Evolutionary conservation across 2,888 invertebrate species (phyloP).

Genomic region (Adelognathus sp.): DNA sequence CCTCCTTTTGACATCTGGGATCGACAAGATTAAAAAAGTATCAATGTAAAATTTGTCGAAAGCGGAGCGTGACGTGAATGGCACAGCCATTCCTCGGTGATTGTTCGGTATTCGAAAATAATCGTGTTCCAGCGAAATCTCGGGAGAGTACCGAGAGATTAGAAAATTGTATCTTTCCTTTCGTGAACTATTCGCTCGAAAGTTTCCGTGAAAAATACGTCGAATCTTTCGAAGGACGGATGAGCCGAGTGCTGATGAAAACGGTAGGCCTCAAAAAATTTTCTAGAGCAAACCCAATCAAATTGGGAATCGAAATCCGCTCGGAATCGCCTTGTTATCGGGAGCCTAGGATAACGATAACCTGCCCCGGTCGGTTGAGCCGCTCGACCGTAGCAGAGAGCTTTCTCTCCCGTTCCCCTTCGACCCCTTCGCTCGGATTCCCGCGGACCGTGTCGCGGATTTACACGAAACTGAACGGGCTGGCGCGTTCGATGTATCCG

Average conservation of each 20-base stretch:
- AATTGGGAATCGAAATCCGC: conserved; percentile 60
- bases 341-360: conserved; percentile 67
- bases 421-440: conserved; percentile 51
- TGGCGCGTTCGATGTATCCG: conserved; percentile 62
- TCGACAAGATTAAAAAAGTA: conserved; percentile 32
- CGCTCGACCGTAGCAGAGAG: conserved; percentile 21
- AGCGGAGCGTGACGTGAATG: neutral
- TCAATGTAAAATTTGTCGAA: conserved; percentile 24
- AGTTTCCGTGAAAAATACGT: neutral
- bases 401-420: conserved; percentile 19
- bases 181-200: neutral
- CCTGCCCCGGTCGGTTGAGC: conserved; percentile 44
- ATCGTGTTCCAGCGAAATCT: neutral
- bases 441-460: conserved; percentile 66
- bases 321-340: conserved; percentile 66
- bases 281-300: conserved; percentile 53
- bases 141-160: neutral
- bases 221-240: conserved; percentile 26
- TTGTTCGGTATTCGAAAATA: neutral
- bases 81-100: neutral
- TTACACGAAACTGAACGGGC: conserved; percentile 57
- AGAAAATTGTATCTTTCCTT: neutral
- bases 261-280: conserved; percentile 48
- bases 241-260: conserved; percentile 14
- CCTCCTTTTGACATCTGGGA: neutral